phyloP scores from a whole-genome alignment of 2,888 invertebrate species.

The Drosophila ezoana region DNA sequence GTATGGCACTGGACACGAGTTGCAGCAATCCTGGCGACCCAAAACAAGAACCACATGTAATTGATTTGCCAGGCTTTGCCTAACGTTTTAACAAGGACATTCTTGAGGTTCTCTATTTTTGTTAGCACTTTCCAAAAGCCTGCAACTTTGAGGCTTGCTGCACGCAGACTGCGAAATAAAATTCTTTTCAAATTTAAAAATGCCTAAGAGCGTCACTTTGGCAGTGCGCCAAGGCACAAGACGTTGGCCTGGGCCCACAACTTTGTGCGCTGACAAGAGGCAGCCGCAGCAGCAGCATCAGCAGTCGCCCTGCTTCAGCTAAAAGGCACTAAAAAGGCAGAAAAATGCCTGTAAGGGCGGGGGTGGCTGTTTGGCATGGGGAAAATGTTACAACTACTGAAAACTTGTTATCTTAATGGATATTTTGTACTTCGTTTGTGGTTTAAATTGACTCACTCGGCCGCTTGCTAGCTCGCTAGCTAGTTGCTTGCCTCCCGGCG shows the following conservation, averaged over 20 bases:
- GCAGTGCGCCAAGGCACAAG: slow-evolving; percentile 61
- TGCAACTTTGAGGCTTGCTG: slow-evolving; percentile 22
- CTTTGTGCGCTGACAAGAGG: slow-evolving; percentile 59
- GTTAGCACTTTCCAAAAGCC: slow-evolving; percentile 37
- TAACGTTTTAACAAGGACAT: slow-evolving; percentile 53
- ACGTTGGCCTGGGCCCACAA: slow-evolving; percentile 41
- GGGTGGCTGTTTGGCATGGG: slow-evolving; percentile 1
- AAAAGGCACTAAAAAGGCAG: slow-evolving; percentile 66
- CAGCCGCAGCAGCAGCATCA: slow-evolving; percentile 19
- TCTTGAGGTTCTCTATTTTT: slow-evolving; percentile 25
- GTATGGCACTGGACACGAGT: slow-evolving; percentile 9
- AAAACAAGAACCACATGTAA: slow-evolving; percentile 48
- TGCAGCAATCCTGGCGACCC: slow-evolving; percentile 1
- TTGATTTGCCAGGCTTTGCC: slow-evolving; percentile 71
- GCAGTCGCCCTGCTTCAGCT: slow-evolving; percentile 33
- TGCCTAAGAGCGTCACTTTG: slow-evolving; percentile 78
- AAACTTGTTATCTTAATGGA: slow-evolving; percentile 78
- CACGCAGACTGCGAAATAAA: slow-evolving; percentile 51
- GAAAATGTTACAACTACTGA: slow-evolving; percentile 74
- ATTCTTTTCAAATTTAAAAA: slow-evolving; percentile 73
- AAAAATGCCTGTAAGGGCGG: slow-evolving; percentile 44
- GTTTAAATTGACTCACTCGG: slow-evolving; percentile 74
- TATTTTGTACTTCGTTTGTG: slow-evolving; percentile 79
- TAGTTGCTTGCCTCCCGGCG: slow-evolving; percentile 40
- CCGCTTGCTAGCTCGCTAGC: slow-evolving; percentile 31